Conservation (phyloP, 2,113 vertebrate genomes). For the Rhizomys pruinosus region DNA sequence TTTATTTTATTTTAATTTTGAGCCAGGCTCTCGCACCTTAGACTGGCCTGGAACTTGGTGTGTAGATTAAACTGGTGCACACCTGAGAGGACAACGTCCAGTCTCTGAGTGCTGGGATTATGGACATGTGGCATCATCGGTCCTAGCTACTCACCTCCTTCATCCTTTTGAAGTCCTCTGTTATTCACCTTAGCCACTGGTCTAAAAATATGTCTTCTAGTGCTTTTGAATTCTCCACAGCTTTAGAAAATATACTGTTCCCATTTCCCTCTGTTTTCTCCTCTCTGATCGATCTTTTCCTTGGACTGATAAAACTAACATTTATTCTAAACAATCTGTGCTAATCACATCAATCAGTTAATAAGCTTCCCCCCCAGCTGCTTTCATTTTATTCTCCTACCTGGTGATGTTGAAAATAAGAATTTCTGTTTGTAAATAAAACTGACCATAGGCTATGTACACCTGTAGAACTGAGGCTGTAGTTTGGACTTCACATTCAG, state of each 20-base stretch:
- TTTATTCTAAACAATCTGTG: constrained; percentile 41
- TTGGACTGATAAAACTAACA: constrained; percentile 74
- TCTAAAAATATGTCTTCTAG: constrained; percentile 68
- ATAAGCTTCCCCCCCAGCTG: not conserved
- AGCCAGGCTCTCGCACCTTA: not conserved
- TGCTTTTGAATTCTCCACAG: constrained; percentile 71
- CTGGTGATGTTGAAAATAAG: not conserved
- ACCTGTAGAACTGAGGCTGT: not conserved
- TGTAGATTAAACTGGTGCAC: not conserved
- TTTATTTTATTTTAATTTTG: not conserved
- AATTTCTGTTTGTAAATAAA: constrained; percentile 41
- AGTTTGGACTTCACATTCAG: not conserved
- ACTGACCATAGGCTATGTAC: not conserved
- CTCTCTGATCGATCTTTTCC: constrained; percentile 75
- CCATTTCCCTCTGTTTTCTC: constrained; percentile 77
- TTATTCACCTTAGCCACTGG: constrained; percentile 46
- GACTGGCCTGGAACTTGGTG: not conserved
- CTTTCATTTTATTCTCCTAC: not conserved
- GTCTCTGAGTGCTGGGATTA: not conserved
- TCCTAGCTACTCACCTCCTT: constrained; percentile 60
- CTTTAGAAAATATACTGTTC: constrained; percentile 68
- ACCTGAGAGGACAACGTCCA: not conserved
- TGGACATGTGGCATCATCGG: not conserved
- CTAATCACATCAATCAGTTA: not conserved
- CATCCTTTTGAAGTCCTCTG: constrained; percentile 79